These are phyloP conservation scores for Spodoptera litura DNA, from an alignment of 1,140 invertebrate species.

Conservation along the genomic window DNA sequence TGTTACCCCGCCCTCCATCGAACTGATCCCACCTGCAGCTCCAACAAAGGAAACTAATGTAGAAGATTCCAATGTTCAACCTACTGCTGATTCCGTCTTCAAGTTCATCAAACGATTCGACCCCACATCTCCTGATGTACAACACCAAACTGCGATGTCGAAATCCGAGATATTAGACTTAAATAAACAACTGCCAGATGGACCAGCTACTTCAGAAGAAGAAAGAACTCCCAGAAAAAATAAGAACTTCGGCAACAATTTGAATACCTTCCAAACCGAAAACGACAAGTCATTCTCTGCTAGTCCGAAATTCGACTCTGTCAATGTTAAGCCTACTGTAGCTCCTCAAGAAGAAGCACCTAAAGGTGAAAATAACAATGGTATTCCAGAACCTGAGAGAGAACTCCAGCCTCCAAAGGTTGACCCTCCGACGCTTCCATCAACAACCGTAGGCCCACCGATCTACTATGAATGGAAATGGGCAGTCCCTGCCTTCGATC, in stretches of 20 bases:
- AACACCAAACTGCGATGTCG: constrained; percentile 74
- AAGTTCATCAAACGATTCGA: constrained; percentile 84
- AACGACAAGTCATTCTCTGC: constrained; percentile 65
- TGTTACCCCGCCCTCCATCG: constrained; percentile 50
- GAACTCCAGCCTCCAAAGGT: constrained; percentile 76
- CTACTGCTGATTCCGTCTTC: constrained; percentile 66
- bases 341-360: background rate
- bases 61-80: constrained; percentile 55
- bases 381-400: constrained; percentile 60
- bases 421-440: constrained; percentile 67
- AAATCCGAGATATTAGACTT: constrained; percentile 75
- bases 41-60: constrained; percentile 60
- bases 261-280: constrained; percentile 67
- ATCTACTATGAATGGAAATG: constrained; percentile 89
- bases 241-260: constrained; percentile 70
- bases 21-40: constrained; percentile 62
- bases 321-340: constrained; percentile 66
- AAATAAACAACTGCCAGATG: constrained; percentile 74
- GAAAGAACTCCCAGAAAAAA: constrained; percentile 71
- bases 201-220: constrained; percentile 75
- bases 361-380: background rate
- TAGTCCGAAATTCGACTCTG: constrained; percentile 65
- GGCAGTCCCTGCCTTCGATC: constrained; percentile 87
- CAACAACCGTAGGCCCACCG: constrained; percentile 87
- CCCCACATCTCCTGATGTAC: constrained; percentile 73